Base-by-base conservation (phyloP, 2,888 invertebrate genomes). In the Pseudococcus longispinus region DNA sequence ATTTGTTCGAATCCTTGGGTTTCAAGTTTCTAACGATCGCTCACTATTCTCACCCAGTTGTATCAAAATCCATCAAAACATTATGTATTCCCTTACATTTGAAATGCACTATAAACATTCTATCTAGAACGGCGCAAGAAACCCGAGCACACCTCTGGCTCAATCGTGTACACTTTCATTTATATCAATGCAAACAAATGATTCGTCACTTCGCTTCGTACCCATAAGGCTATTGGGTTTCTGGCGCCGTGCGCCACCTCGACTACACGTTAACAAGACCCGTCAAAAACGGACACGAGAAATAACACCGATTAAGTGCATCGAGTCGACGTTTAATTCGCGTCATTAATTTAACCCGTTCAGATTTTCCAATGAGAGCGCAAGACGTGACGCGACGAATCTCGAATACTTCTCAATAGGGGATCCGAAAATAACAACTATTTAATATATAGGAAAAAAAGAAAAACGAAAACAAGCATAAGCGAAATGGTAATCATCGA, bases 401-500 rank as follows among this genome's bases (percentile, higher is more conserved):
- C 77, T 80, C 77, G 42, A 80, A 80, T 80, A 77, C 42, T 23
- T n/a, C 77, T 37, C 77, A 23, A 80, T 29, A 42, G 77, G 77
- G 77, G 32, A 80, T 32, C 77, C 77, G 20, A 80, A 80, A 80
- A 80, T 42, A 80, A 80, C 77, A 80, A 80, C 37, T 80, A 80
- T 42, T 80, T 80, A 29, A 20, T 29, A 80, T 8, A 65, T 8
- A 13, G 15, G 26, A 13, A 70, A 29, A 60, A 23, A 23, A 60
- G 8, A n/a, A 51, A 51, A n/a, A n/a, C 8, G 2, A 23, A 60
- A 60, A 60, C 23, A 60, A 60, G 13, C 23, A 80, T 42, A 42
- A 80, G 77, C 77, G 29, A 80, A 80, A 80, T 80, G 77, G 60
- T 42, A 9, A 80, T 80, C 77, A 42, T n/a, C 77, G 77, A 70